phyloP scores from a whole-genome alignment of 2,797 vertebrate species.

The Morelia viridis region DNA sequence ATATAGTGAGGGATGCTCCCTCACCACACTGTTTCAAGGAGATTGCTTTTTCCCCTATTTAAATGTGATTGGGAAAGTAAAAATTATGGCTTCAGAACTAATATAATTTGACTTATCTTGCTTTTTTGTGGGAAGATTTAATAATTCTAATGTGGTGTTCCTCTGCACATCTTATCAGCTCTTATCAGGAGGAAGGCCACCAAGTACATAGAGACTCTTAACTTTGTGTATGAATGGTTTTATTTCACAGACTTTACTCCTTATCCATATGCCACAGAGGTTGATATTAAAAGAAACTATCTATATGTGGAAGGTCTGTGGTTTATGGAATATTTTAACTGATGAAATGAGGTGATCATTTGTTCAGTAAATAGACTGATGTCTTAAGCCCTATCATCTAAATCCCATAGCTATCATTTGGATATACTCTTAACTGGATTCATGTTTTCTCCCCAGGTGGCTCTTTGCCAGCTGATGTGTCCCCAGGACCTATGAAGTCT shows the following conservation, averaged over 20 bases:
- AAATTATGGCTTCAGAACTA: not conserved
- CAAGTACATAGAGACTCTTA: too few species aligned
- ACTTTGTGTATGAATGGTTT: too few species aligned
- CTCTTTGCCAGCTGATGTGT: slow-evolving; percentile 72
- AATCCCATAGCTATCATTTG: not conserved
- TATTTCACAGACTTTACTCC: not conserved
- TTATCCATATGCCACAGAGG: not conserved
- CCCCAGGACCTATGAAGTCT: slow-evolving; percentile 76
- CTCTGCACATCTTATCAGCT: too few species aligned
- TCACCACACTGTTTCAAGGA: too few species aligned
- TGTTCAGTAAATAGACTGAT: not conserved
- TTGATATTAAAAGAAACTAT: not conserved
- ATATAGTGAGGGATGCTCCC: too few species aligned
- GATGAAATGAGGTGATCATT: not conserved
- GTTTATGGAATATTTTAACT: not conserved
- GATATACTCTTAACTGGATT: not conserved
- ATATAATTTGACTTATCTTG: not conserved
- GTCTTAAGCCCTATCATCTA: not conserved
- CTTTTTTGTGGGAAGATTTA: not conserved
- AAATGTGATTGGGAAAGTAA: not conserved
- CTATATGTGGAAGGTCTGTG: not conserved
- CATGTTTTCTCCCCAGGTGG: slow-evolving; percentile 69
- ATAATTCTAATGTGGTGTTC: too few species aligned
- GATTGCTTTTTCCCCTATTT: not conserved
- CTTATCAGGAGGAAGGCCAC: too few species aligned